Evolutionary conservation across 2,113 vertebrate genomes (phyloP), one percentile per base, ranked within the genome.

Genomic region (Otocyon megalotis): DNA sequence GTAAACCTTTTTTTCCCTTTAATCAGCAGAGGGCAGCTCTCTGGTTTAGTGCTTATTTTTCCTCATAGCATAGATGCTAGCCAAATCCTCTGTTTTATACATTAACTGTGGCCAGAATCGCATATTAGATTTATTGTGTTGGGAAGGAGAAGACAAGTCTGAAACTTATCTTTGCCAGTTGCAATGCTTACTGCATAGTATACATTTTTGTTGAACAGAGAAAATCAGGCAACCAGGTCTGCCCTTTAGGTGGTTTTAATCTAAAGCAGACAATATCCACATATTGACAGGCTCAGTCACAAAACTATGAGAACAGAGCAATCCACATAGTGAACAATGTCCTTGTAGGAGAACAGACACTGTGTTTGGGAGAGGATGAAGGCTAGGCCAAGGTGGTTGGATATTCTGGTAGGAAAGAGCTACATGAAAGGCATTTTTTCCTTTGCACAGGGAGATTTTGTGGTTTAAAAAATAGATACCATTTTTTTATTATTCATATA

Each of bases 21-120:
- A 15, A 58, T 63, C 86, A 80, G 77, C 60, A 90, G 74, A 88
- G 62, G 79, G 93, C 90, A 53, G 30, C 48, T 82, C n/a, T 91
- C 50, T 65, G 50, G 63, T 82, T 77, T 30, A 7, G 14, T 43
- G 53, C 11, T 89, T n/a, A 14, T 77, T 69, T 65, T 96, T 80
- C 50, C 48, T 80, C 13, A 5, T 2, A 69, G 35, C 35, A 20
- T 26, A 14, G 43, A 50, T 20, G 8, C 53, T 48, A 54, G 28
- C 48, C 76, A 67, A 60, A 93, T 56, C 50, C 77, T 3, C 53
- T 50, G 32, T 72, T 79, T 77, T 81, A 58, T 5, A 53, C 43
- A 48, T 72, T 53, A 37, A 37, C 20, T 50, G 76, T 65, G 77
- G 53, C 67, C 30, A 94, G 77, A 80, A 72, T 90, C 53, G 28